These are phyloP conservation scores for Cynaeus angustus DNA, from an alignment of 2,888 invertebrate species.

Conservation along the genomic window DNA sequence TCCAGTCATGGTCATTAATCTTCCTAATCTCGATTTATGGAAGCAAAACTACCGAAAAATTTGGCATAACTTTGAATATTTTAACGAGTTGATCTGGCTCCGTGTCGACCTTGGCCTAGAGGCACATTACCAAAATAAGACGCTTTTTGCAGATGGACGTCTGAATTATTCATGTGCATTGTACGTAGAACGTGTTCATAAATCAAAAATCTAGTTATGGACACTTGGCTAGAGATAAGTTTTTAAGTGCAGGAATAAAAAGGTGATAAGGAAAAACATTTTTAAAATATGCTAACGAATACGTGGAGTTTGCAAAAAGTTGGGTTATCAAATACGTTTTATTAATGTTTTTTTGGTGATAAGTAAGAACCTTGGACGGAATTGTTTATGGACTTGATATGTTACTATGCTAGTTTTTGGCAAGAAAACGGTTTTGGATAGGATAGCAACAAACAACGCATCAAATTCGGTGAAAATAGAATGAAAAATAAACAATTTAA, in stretches of 20 bases:
- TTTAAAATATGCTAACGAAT: conserved; percentile 6
- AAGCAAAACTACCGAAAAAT: conserved; percentile 9
- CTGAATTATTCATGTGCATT: conserved; percentile 14
- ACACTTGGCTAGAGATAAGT: conserved; percentile 7
- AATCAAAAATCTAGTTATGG: conserved; percentile 12
- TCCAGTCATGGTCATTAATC: conserved; percentile 10
- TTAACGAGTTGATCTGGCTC: no score
- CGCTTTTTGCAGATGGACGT: background rate
- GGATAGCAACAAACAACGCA: no score
- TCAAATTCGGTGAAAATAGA: no score
- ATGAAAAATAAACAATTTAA: no score
- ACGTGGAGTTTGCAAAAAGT: background rate
- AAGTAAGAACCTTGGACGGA: conserved; percentile 1
- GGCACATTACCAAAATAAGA: conserved; percentile 7
- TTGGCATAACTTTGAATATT: conserved; percentile 15
- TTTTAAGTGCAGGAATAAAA: background rate
- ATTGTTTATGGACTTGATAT: no score
- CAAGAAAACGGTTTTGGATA: conserved; percentile 4
- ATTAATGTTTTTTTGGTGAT: background rate
- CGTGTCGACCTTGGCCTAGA: conserved; percentile 17
- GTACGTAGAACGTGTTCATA: conserved; percentile 1
- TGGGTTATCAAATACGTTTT: conserved; percentile 5
- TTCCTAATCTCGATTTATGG: conserved; percentile 12
- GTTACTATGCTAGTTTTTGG: conserved; percentile 9
- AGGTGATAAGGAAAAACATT: background rate